These are phyloP conservation scores for Lasius fuliginosus DNA, from an alignment of 2,888 invertebrate species.

Conservation along the genomic window DNA sequence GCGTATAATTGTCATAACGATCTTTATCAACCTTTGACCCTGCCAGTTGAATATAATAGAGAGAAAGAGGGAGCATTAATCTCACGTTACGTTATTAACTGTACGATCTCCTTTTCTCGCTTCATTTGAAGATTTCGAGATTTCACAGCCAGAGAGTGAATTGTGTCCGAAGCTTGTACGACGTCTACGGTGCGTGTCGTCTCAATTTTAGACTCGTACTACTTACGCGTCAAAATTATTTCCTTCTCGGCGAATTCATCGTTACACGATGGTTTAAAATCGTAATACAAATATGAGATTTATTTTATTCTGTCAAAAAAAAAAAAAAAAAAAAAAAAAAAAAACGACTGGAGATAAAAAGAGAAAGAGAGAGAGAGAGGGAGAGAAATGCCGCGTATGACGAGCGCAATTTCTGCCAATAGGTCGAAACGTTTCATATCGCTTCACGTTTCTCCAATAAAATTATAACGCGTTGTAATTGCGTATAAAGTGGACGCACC, in stretches of 20 bases:
- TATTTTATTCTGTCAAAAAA: conserved; percentile 2
- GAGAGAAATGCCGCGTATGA: neutral
- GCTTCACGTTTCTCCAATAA: conserved; percentile 46
- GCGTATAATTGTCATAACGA: conserved; percentile 62
- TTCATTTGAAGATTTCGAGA: neutral
- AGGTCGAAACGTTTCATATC: conserved; percentile 37
- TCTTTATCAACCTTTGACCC: conserved; percentile 45
- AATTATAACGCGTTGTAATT: conserved; percentile 72
- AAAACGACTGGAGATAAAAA: neutral
- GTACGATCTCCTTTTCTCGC: neutral
- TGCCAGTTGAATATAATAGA: neutral
- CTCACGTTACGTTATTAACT: neutral
- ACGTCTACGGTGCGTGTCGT: neutral
- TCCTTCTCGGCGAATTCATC: neutral
- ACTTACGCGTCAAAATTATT: neutral
- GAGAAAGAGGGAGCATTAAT: neutral
- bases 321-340: too few relatives aligned
- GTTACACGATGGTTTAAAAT: neutral
- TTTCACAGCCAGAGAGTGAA: neutral
- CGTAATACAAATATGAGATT: neutral
- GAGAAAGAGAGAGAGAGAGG: neutral
- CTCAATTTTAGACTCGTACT: neutral
- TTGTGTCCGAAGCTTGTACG: neutral
- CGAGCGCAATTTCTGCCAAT: conserved; percentile 19
- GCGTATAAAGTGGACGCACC: conserved; percentile 80